These are phyloP conservation scores for Alloscopus bannaensis DNA, from an alignment of 2,888 invertebrate genomes.

Conservation along the genomic window DNA sequence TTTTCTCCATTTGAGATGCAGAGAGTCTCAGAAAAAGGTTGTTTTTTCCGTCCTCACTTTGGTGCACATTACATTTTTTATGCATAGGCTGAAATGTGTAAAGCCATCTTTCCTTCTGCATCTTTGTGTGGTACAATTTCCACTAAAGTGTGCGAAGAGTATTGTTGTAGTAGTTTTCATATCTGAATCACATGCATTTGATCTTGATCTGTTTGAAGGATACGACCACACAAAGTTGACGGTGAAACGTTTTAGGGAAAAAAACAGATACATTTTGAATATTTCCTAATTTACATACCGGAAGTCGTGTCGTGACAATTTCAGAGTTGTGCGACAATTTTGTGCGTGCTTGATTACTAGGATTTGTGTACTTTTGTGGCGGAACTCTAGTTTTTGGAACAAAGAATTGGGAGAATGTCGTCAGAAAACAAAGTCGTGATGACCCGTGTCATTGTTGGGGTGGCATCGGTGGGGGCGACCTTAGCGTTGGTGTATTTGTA, in stretches of 20 bases:
- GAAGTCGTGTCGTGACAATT: too few species aligned
- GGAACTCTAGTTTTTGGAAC: too few species aligned
- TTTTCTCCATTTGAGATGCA: neutral
- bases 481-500: conserved; percentile 61
- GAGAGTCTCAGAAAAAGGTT: too few species aligned
- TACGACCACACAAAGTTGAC: neutral
- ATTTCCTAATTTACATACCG: too few species aligned
- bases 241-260: neutral
- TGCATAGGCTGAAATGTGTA: too few species aligned
- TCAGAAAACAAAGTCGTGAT: conserved; percentile 47
- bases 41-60: too few species aligned
- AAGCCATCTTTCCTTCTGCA: too few species aligned
- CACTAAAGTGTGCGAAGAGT: neutral
- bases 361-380: too few species aligned
- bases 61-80: too few species aligned
- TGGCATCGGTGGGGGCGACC: conserved; percentile 63
- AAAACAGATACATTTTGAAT: neutral
- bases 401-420: conserved; percentile 31
- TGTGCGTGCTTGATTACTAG: too few species aligned
- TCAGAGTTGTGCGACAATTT: too few species aligned
- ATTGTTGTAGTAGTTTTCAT: too few species aligned
- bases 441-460: conserved; percentile 64
- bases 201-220: conserved; percentile 12
- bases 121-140: conserved; percentile 10
- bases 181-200: conserved; percentile 25